A percentile compares a stretch with the other conserved stretches of the same genome.
These are phyloP conservation scores for Drosophila mulleri DNA, from an alignment of 2,888 invertebrate genomes.

Conservation along the genomic window DNA sequence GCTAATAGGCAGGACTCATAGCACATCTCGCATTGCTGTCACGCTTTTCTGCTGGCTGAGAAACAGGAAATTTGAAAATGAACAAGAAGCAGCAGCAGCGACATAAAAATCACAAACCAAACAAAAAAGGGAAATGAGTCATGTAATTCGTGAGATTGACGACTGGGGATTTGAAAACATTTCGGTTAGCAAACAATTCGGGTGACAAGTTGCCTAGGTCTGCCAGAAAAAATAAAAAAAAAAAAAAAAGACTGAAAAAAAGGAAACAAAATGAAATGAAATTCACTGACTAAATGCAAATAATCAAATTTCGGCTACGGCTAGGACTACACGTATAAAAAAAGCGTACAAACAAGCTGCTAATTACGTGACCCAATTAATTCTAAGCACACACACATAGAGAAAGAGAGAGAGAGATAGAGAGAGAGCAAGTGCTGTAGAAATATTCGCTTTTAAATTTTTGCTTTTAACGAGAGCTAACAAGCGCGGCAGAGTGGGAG, in stretches of 20 bases:
- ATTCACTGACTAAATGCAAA: slow-evolving; percentile 47
- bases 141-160: slow-evolving; percentile 39
- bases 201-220: slow-evolving; percentile 10
- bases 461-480: slow-evolving; percentile 25
- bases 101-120: slow-evolving; percentile 5
- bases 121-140: slow-evolving; percentile 14
- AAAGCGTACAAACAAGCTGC: slow-evolving; percentile 53
- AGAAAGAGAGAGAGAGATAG: slow-evolving; percentile 10
- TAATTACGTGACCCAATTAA: slow-evolving; percentile 77
- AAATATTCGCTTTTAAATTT: slow-evolving; percentile 51
- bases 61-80: slow-evolving; percentile 10
- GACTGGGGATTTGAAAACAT: slow-evolving; percentile 36
- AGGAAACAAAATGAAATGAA: slow-evolving; percentile 12
- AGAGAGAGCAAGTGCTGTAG: slow-evolving; percentile 13
- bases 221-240: too few relatives aligned
- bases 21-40: background rate
- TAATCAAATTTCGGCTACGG: slow-evolving; percentile 50
- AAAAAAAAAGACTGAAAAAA: slow-evolving; percentile 13
- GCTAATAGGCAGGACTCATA: background rate
- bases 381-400: slow-evolving; percentile 57
- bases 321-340: slow-evolving; percentile 26
- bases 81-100: background rate
- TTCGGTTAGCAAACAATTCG: slow-evolving; percentile 22
- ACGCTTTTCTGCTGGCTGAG: slow-evolving; percentile 1
- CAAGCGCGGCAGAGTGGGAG: background rate